A percentile compares a stretch with the other conserved stretches of the same genome.
phyloP scores from a whole-genome alignment of 2,113 vertebrate genomes.

The Pelobates fuscus region DNA sequence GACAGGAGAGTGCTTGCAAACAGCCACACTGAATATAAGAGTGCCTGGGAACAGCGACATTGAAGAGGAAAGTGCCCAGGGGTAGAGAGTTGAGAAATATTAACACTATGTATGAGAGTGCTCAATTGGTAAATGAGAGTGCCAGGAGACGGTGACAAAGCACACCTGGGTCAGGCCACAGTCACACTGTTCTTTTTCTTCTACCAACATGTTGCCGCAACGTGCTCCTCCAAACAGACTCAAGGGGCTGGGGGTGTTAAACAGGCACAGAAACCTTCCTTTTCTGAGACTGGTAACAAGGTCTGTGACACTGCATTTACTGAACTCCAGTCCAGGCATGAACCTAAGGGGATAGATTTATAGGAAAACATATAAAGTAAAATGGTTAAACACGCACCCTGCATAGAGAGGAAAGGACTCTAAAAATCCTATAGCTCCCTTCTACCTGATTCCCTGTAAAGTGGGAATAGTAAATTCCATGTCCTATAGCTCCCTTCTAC shows the following conservation, averaged over 20 bases:
- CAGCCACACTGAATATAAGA: too few species aligned
- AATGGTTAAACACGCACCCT: too few species aligned
- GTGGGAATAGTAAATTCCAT: not conserved
- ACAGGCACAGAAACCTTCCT: conserved; percentile 82
- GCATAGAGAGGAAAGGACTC: too few species aligned
- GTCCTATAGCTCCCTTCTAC: not conserved
- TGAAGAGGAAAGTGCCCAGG: too few species aligned
- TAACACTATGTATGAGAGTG: too few species aligned
- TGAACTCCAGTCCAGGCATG: conserved; percentile 87
- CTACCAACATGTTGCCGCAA: conserved; percentile 85
- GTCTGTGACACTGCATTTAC: conserved; percentile 84
- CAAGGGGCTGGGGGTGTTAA: conserved; percentile 70
- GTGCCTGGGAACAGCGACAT: too few species aligned
- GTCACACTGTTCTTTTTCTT: conserved; percentile 81
- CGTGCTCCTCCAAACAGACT: conserved; percentile 60
- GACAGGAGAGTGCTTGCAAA: too few species aligned
- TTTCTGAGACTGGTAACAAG: conserved; percentile 75
- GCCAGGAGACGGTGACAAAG: not conserved
- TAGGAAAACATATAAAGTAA: too few species aligned
- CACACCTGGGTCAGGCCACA: conserved; percentile 83
- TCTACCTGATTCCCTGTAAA: not conserved
- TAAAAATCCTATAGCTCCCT: not conserved
- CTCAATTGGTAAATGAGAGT: not conserved
- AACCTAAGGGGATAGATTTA: conserved; percentile 78
- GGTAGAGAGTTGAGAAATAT: too few species aligned